A percentile compares a stretch with the other conserved stretches of the same genome.
These are phyloP conservation scores for Drosophila pruinosa DNA, from an alignment of 1,140 invertebrate genomes.

Conservation along the genomic window DNA sequence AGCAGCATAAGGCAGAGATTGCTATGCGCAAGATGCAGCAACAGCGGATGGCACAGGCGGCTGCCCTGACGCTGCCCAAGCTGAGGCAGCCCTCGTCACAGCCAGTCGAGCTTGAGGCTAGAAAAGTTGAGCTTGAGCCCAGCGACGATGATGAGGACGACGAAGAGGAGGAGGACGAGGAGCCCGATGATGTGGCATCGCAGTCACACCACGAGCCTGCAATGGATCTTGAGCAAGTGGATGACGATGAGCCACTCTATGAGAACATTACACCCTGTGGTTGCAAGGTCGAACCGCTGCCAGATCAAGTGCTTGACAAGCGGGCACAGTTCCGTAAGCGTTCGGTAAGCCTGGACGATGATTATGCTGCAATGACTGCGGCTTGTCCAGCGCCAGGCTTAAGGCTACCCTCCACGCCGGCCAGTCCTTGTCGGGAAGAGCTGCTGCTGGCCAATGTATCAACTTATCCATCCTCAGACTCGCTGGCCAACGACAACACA, in stretches of 20 bases:
- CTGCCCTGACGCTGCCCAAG: conserved; percentile 61
- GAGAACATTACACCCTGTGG: conserved; percentile 67
- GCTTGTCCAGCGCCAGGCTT: conserved; percentile 32
- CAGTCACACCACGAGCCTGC: conserved; percentile 32
- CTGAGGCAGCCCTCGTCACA: conserved; percentile 44
- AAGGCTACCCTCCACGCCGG: conserved; percentile 83
- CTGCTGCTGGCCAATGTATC: conserved; percentile 83
- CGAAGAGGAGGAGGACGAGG: conserved; percentile 38
- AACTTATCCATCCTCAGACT: conserved; percentile 91
- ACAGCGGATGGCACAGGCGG: conserved; percentile 59
- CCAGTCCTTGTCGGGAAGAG: conserved; percentile 83
- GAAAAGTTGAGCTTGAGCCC: conserved; percentile 59
- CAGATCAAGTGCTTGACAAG: conserved; percentile 30
- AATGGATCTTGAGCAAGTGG: conserved; percentile 34
- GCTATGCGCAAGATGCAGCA: conserved; percentile 72
- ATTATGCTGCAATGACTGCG: conserved; percentile 29
- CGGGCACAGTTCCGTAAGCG: conserved; percentile 85
- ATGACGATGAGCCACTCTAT: conserved; percentile 72
- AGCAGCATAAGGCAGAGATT: conserved; percentile 70
- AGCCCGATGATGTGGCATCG: conserved; percentile 10
- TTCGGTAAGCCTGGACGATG: conserved; percentile 86
- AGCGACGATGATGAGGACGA: conserved; percentile 49
- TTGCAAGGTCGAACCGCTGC: conserved; percentile 39
- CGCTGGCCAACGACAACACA: conserved; percentile 88
- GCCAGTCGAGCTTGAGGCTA: conserved; percentile 58